Evolutionary conservation across 2,797 vertebrate species (phyloP).

Genomic region (Lithobates pipiens): DNA sequence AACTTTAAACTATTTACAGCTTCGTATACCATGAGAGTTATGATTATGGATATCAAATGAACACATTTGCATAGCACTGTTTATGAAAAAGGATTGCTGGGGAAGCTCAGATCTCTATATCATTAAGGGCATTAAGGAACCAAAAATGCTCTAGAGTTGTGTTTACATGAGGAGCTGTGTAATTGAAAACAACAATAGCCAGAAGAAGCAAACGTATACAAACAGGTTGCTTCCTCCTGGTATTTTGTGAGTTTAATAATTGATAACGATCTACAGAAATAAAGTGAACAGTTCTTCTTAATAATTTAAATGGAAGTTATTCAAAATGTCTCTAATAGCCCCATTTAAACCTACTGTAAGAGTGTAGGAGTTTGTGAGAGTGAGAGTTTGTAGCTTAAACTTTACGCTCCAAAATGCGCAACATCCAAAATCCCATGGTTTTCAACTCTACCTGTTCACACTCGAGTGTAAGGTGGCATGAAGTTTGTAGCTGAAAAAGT

Average conservation of each 20-base stretch:
- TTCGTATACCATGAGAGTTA: conserved; percentile 22
- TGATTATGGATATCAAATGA: conserved; percentile 38
- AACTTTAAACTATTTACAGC: conserved; percentile 48
- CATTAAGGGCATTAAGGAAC: conserved; percentile 29
- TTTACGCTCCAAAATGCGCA: too few species aligned
- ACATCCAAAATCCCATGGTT: too few species aligned
- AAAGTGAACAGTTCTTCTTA: background rate
- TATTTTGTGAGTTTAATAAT: background rate
- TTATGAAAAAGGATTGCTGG: conserved; percentile 41
- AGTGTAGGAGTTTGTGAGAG: too few species aligned
- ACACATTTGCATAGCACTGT: conserved; percentile 55
- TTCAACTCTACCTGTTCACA: too few species aligned
- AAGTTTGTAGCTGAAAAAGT: too few species aligned
- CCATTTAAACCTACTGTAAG: too few species aligned
- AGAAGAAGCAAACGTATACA: background rate
- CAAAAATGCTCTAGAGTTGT: conserved; percentile 26
- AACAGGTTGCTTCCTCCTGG: background rate
- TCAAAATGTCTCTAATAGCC: too few species aligned
- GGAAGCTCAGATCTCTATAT: conserved; percentile 35
- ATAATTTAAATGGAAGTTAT: too few species aligned
- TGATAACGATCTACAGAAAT: background rate
- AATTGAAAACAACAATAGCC: conserved; percentile 4
- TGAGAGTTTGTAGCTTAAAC: too few species aligned
- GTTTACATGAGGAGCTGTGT: conserved; percentile 15
- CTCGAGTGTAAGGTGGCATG: too few species aligned